These are phyloP conservation scores for Chloroceryle inda DNA, from an alignment of 2,797 vertebrate genomes.

Conservation along the genomic window DNA sequence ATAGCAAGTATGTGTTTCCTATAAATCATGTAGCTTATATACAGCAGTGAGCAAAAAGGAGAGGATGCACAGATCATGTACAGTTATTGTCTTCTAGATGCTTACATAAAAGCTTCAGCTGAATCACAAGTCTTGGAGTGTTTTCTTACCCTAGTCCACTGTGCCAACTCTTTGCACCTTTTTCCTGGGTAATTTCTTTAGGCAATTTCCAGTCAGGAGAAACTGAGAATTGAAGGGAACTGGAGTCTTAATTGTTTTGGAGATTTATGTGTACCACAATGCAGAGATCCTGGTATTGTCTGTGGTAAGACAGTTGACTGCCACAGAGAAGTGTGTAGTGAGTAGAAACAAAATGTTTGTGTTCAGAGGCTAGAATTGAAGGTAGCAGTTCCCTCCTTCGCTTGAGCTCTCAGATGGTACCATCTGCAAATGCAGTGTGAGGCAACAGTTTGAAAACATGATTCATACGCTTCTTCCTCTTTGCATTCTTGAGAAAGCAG, in stretches of 20 bases:
- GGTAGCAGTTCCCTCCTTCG: background rate
- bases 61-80: background rate
- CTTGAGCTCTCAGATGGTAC: background rate
- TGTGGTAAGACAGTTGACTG: background rate
- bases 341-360: background rate
- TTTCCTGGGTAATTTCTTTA: background rate
- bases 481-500: constrained; percentile 1
- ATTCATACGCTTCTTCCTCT: constrained; percentile 33
- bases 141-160: background rate
- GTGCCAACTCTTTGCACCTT: background rate
- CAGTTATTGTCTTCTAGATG: background rate
- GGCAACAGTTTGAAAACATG: constrained; percentile 56
- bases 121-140: background rate
- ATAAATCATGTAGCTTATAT: background rate
- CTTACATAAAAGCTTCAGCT: background rate
- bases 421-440: background rate
- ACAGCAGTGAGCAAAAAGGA: background rate
- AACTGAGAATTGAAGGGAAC: background rate
- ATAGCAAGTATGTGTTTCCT: background rate
- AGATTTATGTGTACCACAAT: background rate
- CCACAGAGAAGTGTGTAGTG: background rate
- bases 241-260: background rate
- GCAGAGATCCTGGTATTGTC: background rate
- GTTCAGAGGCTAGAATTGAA: background rate
- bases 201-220: background rate